Evolutionary conservation across 2,797 vertebrate species (phyloP).

Genomic region (Phaenicophaeus curvirostris): DNA sequence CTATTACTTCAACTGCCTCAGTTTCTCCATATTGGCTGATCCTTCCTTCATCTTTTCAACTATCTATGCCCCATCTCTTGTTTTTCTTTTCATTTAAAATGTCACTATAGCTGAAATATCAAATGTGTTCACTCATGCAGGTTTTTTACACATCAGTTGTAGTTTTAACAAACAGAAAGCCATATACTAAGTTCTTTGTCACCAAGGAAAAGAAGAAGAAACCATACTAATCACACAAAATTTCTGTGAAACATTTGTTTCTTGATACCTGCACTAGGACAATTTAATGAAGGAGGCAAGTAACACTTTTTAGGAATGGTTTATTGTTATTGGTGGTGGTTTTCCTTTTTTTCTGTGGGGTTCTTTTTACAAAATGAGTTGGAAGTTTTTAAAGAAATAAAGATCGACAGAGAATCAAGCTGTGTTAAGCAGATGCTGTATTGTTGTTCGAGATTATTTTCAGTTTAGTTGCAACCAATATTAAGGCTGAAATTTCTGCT

Average conservation of each 20-base stretch:
- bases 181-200: not conserved
- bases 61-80: not conserved
- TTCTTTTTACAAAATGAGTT: not conserved
- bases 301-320: not conserved
- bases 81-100: not conserved
- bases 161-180: not conserved
- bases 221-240: not conserved
- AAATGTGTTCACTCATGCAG: not conserved
- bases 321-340: not conserved
- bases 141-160: not conserved
- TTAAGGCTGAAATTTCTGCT: constrained; percentile 46
- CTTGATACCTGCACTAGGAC: not conserved
- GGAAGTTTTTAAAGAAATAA: not conserved
- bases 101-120: not conserved
- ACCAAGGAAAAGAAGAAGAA: not conserved
- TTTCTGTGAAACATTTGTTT: not conserved
- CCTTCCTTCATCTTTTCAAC: not conserved
- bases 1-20: not conserved
- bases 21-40: not conserved
- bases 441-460: constrained; percentile 45
- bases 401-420: constrained; percentile 14
- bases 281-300: not conserved
- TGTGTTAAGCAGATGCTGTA: not conserved
- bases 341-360: not conserved
- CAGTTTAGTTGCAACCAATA: constrained; percentile 4